Evolutionary conservation across 2,888 invertebrate species (phyloP).

Genomic region (Acleris sparsana): DNA sequence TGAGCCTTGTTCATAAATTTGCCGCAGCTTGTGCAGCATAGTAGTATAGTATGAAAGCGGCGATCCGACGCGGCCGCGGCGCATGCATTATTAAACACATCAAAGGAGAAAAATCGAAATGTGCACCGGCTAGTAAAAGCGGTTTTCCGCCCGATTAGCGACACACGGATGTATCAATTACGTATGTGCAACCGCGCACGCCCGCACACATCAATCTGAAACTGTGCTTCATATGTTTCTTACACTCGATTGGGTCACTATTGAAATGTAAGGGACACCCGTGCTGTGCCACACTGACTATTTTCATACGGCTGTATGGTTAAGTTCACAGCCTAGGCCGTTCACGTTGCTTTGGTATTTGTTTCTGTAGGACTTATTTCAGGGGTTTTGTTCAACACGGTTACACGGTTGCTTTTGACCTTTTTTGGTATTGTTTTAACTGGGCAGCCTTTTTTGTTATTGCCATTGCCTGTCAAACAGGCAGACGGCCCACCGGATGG

Average conservation of each 20-base stretch:
- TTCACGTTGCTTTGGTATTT: neutral
- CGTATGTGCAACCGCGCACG: conserved; percentile 54
- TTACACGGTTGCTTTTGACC: no score
- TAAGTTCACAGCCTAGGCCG: conserved; percentile 6
- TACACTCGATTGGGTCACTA: conserved; percentile 32
- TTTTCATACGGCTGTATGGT: neutral
- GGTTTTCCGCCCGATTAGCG: conserved; percentile 78
- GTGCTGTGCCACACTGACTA: conserved; percentile 22
- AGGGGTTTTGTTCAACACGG: neutral
- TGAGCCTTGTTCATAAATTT: conserved; percentile 26
- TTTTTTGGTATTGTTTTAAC: no score
- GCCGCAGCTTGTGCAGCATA: conserved; percentile 43
- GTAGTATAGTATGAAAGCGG: conserved; percentile 49
- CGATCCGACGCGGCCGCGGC: conserved; percentile 67
- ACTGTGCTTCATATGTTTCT: conserved; percentile 31
- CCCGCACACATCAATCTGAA: conserved; percentile 37
- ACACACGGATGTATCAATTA: conserved; percentile 74
- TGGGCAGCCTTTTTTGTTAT: no score
- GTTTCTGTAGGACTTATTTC: neutral
- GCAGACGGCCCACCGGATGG: no score
- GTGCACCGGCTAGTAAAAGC: conserved; percentile 76
- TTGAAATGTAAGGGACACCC: conserved; percentile 33
- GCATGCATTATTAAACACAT: conserved; percentile 82
- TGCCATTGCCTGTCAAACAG: no score
- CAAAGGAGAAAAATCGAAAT: conserved; percentile 83